phyloP scores from a whole-genome alignment of 2,888 invertebrate species.

The Cheilosia scutellata region DNA sequence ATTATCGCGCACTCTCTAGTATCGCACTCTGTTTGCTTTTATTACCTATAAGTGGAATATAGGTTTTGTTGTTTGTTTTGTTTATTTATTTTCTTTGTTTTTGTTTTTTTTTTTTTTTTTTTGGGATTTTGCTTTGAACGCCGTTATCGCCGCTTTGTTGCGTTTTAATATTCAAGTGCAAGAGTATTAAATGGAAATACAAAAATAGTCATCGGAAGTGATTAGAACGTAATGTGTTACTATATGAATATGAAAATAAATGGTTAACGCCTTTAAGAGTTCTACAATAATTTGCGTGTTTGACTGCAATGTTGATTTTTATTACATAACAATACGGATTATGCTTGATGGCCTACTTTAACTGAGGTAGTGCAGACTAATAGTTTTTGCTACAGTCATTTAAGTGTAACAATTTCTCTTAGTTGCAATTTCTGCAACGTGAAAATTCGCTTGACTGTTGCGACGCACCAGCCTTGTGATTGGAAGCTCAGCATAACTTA shows the following conservation, averaged over 20 bases:
- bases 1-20: constrained; percentile 49
- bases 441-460: no score
- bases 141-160: constrained; percentile 19
- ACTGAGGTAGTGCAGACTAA: neutral
- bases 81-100: constrained; percentile 1
- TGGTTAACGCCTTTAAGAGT: neutral
- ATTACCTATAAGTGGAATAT: constrained; percentile 53
- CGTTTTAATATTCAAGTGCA: constrained; percentile 13
- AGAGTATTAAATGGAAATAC: constrained; percentile 15
- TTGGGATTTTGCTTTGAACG: neutral
- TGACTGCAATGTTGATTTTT: neutral
- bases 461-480: no score
- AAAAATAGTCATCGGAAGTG: constrained; percentile 24
- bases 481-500: no score
- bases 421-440: no score
- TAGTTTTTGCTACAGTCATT: no score
- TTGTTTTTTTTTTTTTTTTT: neutral
- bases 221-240: constrained; percentile 6
- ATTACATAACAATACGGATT: neutral
- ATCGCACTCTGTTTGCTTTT: constrained; percentile 47
- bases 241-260: neutral
- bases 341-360: neutral
- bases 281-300: neutral
- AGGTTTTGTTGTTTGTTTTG: constrained; percentile 44
- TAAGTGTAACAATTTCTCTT: no score